Evolutionary conservation across 2,113 vertebrate genomes (phyloP).

Genomic region (Oncorhynchus keta): DNA sequence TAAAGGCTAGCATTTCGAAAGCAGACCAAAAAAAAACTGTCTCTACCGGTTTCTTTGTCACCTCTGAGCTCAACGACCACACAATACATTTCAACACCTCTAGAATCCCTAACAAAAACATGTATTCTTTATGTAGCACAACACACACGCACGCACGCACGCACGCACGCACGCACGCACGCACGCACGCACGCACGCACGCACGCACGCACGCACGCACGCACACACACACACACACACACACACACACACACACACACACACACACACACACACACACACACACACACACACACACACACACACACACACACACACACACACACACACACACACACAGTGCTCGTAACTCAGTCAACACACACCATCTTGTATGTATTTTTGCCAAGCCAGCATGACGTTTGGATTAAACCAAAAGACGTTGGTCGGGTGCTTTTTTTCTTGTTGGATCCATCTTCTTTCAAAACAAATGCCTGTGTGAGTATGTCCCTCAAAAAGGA

Average conservation of each 20-base stretch:
- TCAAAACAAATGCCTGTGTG: slow-evolving; percentile 17
- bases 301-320: too few species aligned
- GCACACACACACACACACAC: too few species aligned
- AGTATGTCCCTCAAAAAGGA: background rate
- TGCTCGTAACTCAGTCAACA: too few species aligned
- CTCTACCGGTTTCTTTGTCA: background rate
- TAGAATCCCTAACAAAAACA: background rate
- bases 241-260: background rate
- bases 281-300: too few species aligned
- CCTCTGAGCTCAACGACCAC: background rate
- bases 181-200: background rate
- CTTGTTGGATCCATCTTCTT: background rate
- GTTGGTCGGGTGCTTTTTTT: background rate
- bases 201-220: background rate
- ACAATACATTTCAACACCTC: slow-evolving; percentile 11
- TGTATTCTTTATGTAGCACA: slow-evolving; percentile 3
- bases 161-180: background rate
- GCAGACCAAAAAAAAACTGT: slow-evolving; percentile 17
- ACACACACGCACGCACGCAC: background rate
- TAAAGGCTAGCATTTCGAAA: background rate
- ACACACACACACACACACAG: background rate
- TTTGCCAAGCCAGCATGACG: slow-evolving; percentile 17
- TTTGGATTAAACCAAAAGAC: slow-evolving; percentile 4
- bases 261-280: background rate
- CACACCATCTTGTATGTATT: too few species aligned